Evolutionary conservation across 1,140 invertebrate genomes (phyloP), one percentile per base, ranked within the genome.

Genomic region (Acromyrmex charruanus): DNA sequence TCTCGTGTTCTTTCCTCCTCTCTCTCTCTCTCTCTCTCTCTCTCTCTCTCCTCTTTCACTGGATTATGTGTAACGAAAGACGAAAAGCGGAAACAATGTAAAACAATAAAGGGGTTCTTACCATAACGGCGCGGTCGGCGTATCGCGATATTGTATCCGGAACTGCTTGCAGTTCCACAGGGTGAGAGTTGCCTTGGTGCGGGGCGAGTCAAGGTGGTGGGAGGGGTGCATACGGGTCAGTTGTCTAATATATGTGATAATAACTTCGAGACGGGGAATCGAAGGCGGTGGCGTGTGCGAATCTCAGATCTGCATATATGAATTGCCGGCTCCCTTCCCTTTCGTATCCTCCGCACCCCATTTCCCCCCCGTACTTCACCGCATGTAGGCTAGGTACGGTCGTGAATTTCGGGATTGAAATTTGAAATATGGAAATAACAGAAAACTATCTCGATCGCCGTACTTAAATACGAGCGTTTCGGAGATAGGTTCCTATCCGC

Each of bases 201-300:
- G 77, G 39, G 25, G 63, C 21, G 63, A 74, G 59, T 21, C 58
- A 81, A 72, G 63, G 89, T n/a, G 31, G 88, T 49, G 72, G 55
- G 55, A 66, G 55, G 39, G 72, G 59, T 53, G 65, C 71, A 80
- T 63, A 75, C 72, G 88, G 91, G 92, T 92, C 93, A 93, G 92
- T 93, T 89, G 88, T 93, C 92, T 93, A 94, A 94, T 94, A 93
- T 93, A 93, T 93, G 93, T 93, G 93, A 93, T 94, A 94, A 94
- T 93, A 94, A 94, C 91, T 93, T 93, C 81, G 90, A 86, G 89
- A 88, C 82, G 75, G 80, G 77, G 74, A 92, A 92, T 91, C 91
- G 91, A 92, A 93, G 79, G 91, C 77, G 86, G 71, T 87, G 86
- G 90, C 79, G 87, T 88, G 87, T 88, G 88, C 88, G 90, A 93